Evolutionary conservation across 2,888 invertebrate genomes (phyloP).

Genomic region (Callyntrura sp.): DNA sequence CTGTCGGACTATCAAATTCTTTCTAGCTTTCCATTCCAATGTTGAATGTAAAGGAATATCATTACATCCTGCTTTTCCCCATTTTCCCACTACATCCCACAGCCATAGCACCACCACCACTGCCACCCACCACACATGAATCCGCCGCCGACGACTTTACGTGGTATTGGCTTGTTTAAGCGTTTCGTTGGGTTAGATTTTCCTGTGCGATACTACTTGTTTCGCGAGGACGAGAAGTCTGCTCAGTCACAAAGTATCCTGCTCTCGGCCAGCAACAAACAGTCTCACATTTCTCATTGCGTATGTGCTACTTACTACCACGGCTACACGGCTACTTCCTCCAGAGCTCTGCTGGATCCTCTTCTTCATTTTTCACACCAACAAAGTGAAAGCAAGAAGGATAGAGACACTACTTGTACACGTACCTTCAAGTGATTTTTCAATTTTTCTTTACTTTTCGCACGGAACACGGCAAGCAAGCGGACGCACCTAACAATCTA

Average conservation of each 20-base stretch:
- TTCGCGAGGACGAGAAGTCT: background rate
- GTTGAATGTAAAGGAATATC: too few relatives aligned
- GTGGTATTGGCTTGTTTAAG: too few relatives aligned
- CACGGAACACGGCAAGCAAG: background rate
- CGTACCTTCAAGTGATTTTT: conserved; percentile 1
- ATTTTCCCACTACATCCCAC: too few relatives aligned
- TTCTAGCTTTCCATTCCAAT: too few relatives aligned
- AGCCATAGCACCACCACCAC: too few relatives aligned
- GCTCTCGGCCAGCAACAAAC: conserved; percentile 24
- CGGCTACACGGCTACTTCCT: too few relatives aligned
- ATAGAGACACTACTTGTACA: background rate
- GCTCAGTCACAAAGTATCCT: conserved; percentile 38
- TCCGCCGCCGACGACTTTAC: too few relatives aligned
- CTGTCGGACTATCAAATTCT: too few relatives aligned
- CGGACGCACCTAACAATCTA: background rate
- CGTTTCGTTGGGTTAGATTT: too few relatives aligned
- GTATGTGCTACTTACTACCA: background rate
- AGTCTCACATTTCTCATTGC: conserved; percentile 26
- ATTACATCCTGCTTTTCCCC: too few relatives aligned
- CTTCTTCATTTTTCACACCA: background rate
- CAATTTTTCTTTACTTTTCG: conserved; percentile 17
- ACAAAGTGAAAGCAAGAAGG: conserved; percentile 10
- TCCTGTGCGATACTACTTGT: conserved; percentile 1
- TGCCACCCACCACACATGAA: too few relatives aligned
- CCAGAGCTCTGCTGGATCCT: background rate